phyloP scores from a whole-genome alignment of 1,140 invertebrate species.

The Tetramorium parvispinum region DNA sequence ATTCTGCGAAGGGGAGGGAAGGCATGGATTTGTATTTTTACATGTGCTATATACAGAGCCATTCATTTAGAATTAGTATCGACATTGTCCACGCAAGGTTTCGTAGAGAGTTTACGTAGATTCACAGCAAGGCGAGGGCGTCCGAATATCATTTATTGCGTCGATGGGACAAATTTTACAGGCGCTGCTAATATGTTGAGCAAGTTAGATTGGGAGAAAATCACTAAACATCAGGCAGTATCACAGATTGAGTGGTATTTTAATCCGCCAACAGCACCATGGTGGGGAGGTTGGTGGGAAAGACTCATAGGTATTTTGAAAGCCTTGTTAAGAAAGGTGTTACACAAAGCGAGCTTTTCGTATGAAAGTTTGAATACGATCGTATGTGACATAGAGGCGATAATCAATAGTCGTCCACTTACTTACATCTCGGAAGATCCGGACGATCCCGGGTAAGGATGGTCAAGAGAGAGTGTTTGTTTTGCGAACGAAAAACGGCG shows the following conservation, averaged over 20 bases:
- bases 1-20: constrained; percentile 65
- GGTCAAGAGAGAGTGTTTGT: neutral
- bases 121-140: constrained; percentile 73
- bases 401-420: neutral
- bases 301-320: constrained; percentile 33
- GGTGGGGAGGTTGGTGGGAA: constrained; percentile 40
- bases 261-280: constrained; percentile 4
- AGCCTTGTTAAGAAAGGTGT: neutral
- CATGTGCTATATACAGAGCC: constrained; percentile 12
- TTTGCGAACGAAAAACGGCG: neutral
- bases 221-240: neutral
- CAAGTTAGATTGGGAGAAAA: constrained; percentile 14
- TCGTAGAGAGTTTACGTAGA: constrained; percentile 62
- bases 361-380: neutral
- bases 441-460: neutral
- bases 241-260: constrained; percentile 32
- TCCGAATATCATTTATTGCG: constrained; percentile 76
- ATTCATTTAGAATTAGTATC: constrained; percentile 31
- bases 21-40: constrained; percentile 42
- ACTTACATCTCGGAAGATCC: constrained; percentile 11
- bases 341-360: neutral
- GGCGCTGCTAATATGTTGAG: neutral
- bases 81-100: constrained; percentile 67
- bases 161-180: constrained; percentile 76
- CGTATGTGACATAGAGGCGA: constrained; percentile 5